A percentile compares a stretch with the other conserved stretches of the same genome.
Evolutionary conservation across 2,113 vertebrate species (phyloP).

Genomic region (Eptesicus fuscus): DNA sequence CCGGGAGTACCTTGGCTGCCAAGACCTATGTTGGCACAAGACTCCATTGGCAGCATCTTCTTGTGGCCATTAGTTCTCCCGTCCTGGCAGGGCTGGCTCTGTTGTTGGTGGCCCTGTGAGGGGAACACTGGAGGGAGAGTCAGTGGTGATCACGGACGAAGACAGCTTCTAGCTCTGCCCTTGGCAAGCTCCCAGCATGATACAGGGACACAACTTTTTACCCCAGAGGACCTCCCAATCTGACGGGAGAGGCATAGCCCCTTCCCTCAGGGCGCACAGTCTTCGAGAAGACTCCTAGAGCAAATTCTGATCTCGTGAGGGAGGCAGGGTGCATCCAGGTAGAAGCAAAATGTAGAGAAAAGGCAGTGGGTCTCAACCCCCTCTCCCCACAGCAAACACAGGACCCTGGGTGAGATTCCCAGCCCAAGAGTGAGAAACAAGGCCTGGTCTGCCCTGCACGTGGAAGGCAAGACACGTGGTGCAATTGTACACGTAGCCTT

Average conservation of each 20-base stretch:
- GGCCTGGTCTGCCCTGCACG: rapidly evolving
- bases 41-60: background rate
- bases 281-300: background rate
- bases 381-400: background rate
- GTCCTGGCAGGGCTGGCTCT: no score
- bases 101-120: background rate
- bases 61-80: background rate
- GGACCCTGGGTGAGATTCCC: background rate
- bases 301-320: background rate
- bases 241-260: background rate
- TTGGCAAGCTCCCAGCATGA: background rate
- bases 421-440: background rate
- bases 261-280: background rate
- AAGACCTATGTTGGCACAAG: background rate
- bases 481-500: background rate
- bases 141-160: background rate
- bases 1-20: background rate
- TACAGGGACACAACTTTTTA: background rate
- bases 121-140: background rate
- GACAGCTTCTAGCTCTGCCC: background rate
- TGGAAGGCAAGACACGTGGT: rapidly evolving
- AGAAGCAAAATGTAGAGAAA: background rate
- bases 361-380: background rate
- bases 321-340: background rate
- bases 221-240: background rate